Evolutionary conservation across 30 jellyfish, hydroid and myxozoan genomes (phyloP), one percentile per base, ranked within the genome.

Genomic region (Pelagia noctiluca): DNA sequence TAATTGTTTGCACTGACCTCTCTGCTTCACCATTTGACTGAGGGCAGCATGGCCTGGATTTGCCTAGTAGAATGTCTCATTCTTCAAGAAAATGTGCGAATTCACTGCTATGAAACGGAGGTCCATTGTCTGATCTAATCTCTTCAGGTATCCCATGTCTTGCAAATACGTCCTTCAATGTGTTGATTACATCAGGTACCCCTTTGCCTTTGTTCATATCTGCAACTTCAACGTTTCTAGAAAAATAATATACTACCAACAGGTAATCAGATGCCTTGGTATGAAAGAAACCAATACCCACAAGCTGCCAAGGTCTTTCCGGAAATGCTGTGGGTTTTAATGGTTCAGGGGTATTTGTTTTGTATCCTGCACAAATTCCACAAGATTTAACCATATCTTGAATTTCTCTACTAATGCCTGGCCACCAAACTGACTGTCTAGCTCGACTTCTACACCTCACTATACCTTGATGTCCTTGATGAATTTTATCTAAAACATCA

Each of bases 401-500:
- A 24, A 83, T 83, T 53, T 71, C 60, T 33, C 34, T 83, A 73
- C 88, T 83, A 30, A 83, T 2, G 37, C 94, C 89, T 47, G 94
- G 88, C 88, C 87, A 70, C 94, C 87, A 69, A 0, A 83, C 88
- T 25, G 64, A 18, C 32, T 53, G 53, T 38, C 61, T 52, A 2
- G 87, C 94, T 34, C 74, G 21, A 18, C 53, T 88, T 38, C 87
- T 35, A 37, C 94, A 71, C 42, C 71, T 83, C 2, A 61, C 28
- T 49, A 83, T 83, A 37, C 94, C 94, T 21, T 63, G 94, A 48
- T 83, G 94, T 19, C 94, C 94, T 42, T 54, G 61, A 61, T 83
- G 94, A 29, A 83, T 47, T 35, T 48, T 71, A 48, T 71, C 88
- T 71, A 38, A 71, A 71, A 71, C 84, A 71, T 71, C 61, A 75